phyloP scores from a whole-genome alignment of 2,888 invertebrate species.

The Trachelus stipa region DNA sequence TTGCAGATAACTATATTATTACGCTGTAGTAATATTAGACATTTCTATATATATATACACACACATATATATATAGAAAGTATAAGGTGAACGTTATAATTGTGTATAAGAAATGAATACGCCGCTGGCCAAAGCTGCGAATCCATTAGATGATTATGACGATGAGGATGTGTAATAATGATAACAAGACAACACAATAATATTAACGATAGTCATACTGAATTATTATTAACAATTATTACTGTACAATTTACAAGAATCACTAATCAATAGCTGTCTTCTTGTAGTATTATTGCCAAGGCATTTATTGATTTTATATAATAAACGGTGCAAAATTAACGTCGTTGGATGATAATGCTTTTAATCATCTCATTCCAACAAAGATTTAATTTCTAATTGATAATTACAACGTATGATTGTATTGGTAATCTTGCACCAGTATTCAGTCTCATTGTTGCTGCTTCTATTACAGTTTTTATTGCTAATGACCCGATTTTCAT shows the following conservation, averaged over 20 bases:
- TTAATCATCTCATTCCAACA: background rate
- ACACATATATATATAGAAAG: conserved; percentile 20
- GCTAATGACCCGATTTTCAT: too few species aligned
- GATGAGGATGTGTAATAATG: conserved; percentile 30
- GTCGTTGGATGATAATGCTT: background rate
- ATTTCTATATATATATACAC: conserved; percentile 23
- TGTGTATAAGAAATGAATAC: conserved; percentile 32
- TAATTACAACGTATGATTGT: background rate
- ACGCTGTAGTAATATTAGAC: conserved; percentile 11
- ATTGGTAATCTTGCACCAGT: background rate
- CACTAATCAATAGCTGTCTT: conserved; percentile 39
- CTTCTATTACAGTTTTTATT: background rate
- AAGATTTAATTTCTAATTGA: background rate
- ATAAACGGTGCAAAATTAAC: conserved; percentile 41
- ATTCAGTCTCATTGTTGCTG: background rate
- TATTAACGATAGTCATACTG: conserved; percentile 25
- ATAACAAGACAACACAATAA: conserved; percentile 11
- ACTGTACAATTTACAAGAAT: conserved; percentile 40
- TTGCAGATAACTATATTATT: conserved; percentile 1
- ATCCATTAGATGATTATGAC: conserved; percentile 17
- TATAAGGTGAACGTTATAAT: conserved; percentile 35
- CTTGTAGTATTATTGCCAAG: conserved; percentile 43
- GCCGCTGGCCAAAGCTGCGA: conserved; percentile 19
- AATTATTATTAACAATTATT: conserved; percentile 27
- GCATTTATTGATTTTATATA: conserved; percentile 46